phyloP scores from a whole-genome alignment of 2,888 invertebrate genomes.

The Patella pellucida region DNA sequence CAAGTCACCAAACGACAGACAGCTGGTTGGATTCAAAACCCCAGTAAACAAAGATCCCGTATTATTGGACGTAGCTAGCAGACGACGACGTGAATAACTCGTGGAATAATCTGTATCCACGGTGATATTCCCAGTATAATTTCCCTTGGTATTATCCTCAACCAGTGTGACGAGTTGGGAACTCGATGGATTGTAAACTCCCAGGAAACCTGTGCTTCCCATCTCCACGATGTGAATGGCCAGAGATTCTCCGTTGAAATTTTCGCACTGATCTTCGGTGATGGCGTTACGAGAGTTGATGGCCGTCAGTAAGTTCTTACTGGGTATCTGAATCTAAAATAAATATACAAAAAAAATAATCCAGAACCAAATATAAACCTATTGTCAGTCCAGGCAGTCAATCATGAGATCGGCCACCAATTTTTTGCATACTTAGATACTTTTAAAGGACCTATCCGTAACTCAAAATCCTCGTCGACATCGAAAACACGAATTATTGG shows the following conservation, averaged over 20 bases:
- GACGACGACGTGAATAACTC: conserved; percentile 44
- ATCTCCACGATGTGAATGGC: conserved; percentile 48
- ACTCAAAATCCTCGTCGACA: too few species aligned
- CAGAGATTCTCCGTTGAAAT: conserved; percentile 36
- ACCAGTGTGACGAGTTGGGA: conserved; percentile 41
- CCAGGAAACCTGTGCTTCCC: conserved; percentile 56
- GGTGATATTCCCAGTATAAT: conserved; percentile 51
- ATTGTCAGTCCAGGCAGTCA: background rate
- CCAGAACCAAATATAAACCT: background rate
- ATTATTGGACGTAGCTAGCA: conserved; percentile 52
- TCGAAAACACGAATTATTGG: too few species aligned
- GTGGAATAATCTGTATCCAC: conserved; percentile 40
- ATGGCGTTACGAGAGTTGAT: conserved; percentile 58
- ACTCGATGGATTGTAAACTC: conserved; percentile 60
- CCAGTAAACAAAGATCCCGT: conserved; percentile 57
- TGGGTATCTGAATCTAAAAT: conserved; percentile 55
- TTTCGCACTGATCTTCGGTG: conserved; percentile 51
- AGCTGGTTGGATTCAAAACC: conserved; percentile 62
- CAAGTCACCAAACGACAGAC: conserved; percentile 60
- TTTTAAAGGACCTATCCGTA: too few species aligned
- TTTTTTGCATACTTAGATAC: background rate
- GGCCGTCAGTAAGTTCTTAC: conserved; percentile 45
- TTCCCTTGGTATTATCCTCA: conserved; percentile 53
- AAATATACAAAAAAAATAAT: background rate
- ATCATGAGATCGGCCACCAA: background rate